A percentile compares a stretch with the other conserved stretches of the same genome.
Evolutionary conservation across 2,888 invertebrate species (phyloP).

Genomic region (Tribolium freemani): DNA sequence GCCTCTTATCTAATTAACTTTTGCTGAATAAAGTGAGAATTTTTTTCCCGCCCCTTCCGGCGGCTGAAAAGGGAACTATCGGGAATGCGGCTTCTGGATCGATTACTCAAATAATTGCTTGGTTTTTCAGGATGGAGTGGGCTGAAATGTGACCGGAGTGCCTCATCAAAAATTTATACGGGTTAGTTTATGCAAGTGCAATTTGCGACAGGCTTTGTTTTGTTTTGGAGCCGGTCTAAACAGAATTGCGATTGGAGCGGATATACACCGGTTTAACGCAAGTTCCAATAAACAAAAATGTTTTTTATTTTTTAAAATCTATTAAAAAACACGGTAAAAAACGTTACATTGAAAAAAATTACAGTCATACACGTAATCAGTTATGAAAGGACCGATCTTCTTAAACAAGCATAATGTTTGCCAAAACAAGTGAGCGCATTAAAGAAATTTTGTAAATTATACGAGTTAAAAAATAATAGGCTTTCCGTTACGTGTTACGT

Average conservation of each 20-base stretch:
- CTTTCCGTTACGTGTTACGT: too few relatives aligned
- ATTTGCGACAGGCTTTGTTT: not conserved
- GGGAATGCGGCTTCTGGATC: constrained; percentile 9
- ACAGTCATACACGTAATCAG: too few relatives aligned
- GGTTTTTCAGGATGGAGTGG: not conserved
- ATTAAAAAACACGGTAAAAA: too few relatives aligned
- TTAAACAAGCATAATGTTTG: too few relatives aligned
- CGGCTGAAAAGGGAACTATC: not conserved
- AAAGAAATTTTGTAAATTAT: too few relatives aligned
- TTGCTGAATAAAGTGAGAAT: not conserved
- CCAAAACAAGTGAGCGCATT: too few relatives aligned
- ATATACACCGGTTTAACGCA: not conserved
- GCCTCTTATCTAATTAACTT: constrained; percentile 30
- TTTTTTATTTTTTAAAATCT: too few relatives aligned
- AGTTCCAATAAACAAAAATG: too few relatives aligned
- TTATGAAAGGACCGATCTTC: too few relatives aligned
- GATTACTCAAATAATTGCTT: constrained; percentile 27
- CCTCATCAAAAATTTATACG: not conserved
- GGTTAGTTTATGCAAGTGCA: not conserved
- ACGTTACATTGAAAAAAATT: too few relatives aligned
- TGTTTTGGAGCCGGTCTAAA: not conserved
- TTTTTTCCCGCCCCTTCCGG: not conserved
- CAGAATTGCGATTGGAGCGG: not conserved
- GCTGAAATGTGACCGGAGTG: not conserved
- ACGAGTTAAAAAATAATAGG: too few relatives aligned